Evolutionary conservation across 2,797 vertebrate species (phyloP), one percentile per base, ranked within the genome.

Genomic region (Chloroceryle inda): DNA sequence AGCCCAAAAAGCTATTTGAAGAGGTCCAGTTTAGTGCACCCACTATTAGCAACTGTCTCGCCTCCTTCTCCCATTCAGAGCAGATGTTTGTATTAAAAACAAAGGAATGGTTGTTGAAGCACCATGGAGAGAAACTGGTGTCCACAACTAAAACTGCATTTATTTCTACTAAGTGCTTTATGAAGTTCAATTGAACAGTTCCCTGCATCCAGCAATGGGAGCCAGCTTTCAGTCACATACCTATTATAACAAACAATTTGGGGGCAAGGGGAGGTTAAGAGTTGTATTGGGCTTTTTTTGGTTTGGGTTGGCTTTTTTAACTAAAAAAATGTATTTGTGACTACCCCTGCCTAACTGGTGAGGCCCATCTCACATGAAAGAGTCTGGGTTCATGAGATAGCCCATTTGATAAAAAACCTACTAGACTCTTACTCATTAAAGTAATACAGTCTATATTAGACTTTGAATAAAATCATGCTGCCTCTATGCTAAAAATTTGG

Each of bases 191-290:
- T 2, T 29, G 45, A 86, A 69, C 56, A 35, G 37, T 50, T 63
- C 26, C 33, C 56, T 19, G 38, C 19, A 62, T 5, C 14, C 29
- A 71, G 38, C 7, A 35, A 63, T 1, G 9, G 26, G 13, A 91
- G 19, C 8, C 64, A 29, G 49, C 52, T 35, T 72, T 33, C 45
- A n/a, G 11, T 15, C 37, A 52, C 6, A 5, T 12, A 19, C n/a
- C 12, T 4, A 61, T 13, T 3, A 35, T 0, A 2, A 5, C 11
- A 50, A 73, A n/a, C 4, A 33, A 35, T 7, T 5, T 8, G 18
- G 15, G 13, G 18, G 22, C 2, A 13, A 5, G 22, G 52, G 7
- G 33, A 38, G 19, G 18, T 4, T 47, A 5, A 5, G 5, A 15
- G 10, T 2, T 42, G 26, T 3, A 80, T 52, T 29, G 15, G 21